Percentiles rank a stretch among this genome's conserved stretches.
These are phyloP conservation scores for Microcebus jonahi DNA, from an alignment of 2,113 vertebrate species.

Conservation along the genomic window DNA sequence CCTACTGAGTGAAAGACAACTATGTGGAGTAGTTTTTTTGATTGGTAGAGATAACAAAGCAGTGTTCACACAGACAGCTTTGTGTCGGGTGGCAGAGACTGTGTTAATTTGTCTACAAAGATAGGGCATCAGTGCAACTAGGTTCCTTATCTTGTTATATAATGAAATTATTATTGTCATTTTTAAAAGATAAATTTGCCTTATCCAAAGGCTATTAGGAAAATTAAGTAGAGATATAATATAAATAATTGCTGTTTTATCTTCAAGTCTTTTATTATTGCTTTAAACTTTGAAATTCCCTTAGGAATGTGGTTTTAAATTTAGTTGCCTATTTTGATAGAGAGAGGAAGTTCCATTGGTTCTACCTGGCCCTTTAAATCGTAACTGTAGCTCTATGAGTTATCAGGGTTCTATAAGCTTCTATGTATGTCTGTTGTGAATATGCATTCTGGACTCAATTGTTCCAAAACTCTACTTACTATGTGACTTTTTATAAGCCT, in stretches of 20 bases:
- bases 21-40: neutral
- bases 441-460: neutral
- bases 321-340: neutral
- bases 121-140: neutral
- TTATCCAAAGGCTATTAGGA: neutral
- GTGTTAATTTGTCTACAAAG: neutral
- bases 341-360: neutral
- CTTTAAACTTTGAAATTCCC: neutral
- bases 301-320: neutral
- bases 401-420: neutral
- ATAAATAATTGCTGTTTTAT: too few species aligned
- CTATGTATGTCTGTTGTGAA: neutral
- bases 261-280: neutral
- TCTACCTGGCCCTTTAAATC: neutral
- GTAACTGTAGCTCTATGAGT: neutral
- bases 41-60: neutral
- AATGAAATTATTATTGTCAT: neutral
- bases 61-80: neutral
- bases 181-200: neutral
- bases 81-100: neutral
- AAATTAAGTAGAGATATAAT: neutral
- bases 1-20: neutral
- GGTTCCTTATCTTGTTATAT: neutral
- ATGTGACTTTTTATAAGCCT: neutral
- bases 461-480: neutral